phyloP scores from a whole-genome alignment of 1,140 invertebrate species.

The Psix sp. region DNA sequence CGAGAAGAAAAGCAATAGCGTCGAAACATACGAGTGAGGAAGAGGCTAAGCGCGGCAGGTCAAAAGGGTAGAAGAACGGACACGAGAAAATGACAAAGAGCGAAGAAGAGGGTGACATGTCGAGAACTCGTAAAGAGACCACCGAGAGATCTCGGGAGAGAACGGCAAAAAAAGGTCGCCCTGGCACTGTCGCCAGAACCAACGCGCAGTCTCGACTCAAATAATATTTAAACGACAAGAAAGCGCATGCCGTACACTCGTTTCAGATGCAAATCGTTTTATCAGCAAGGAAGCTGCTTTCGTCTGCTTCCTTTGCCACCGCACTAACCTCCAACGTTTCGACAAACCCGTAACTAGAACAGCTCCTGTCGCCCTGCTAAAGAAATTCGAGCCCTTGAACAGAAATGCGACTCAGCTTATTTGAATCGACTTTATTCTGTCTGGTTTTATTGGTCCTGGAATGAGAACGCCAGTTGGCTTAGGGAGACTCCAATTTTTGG shows the following conservation, averaged over 20 bases:
- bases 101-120: constrained; percentile 25
- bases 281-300: constrained; percentile 24
- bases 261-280: constrained; percentile 40
- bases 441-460: no score
- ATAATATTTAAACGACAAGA: constrained; percentile 45
- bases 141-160: constrained; percentile 33
- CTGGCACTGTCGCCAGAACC: constrained; percentile 13
- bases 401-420: no score
- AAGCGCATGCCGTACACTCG: constrained; percentile 12
- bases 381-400: no score
- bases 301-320: neutral
- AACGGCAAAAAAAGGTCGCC: constrained; percentile 32
- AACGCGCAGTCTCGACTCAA: constrained; percentile 20
- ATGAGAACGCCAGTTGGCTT: no score
- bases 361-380: no score
- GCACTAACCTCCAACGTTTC: neutral
- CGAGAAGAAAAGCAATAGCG: neutral
- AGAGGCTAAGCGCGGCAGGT: constrained; percentile 12
- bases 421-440: no score
- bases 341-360: constrained; percentile 16
- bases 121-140: constrained; percentile 54
- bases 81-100: constrained; percentile 29
- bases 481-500: no score
- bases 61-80: constrained; percentile 28
- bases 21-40: neutral